Evolutionary conservation across 2,888 invertebrate genomes (phyloP), one percentile per base, ranked within the genome.

Genomic region (Prosopocoilus inquinatus): DNA sequence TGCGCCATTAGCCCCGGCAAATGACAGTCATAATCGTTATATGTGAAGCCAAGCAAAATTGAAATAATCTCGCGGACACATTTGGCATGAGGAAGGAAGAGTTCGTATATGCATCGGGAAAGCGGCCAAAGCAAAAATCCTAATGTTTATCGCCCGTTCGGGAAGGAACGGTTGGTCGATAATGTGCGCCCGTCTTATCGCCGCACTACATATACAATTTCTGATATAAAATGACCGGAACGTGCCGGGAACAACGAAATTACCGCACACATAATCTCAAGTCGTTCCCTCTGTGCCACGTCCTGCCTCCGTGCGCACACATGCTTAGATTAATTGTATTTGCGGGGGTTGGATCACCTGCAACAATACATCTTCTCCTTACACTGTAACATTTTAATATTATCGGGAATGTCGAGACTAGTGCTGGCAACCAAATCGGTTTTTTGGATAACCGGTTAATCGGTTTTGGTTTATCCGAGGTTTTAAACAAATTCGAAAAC

Each of bases 121-220:
- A 55, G 50, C 59, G 60, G 68, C 68, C 68, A 67, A 67, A 67
- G 64, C 62, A 66, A 67, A 67, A 68, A 68, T 67, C 67, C 64
- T 66, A 64, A 66, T 66, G 68, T 67, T 67, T 67, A 64, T 67
- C 67, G 67, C 68, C 63, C 60, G 66, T 65, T 64, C 60, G 59
- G 20, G 20, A 28, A 28, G 20, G 20, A 28, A 28, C 20, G 20
- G 20, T 28, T 28, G 20, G 20, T 28, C 20, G 20, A 28, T 28
- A 28, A 28, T 28, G 20, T 28, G 65, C 64, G 65, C 59, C 58
- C 68, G 65, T 67, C 66, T 67, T 66, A 38, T 38, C 13, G 11
- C 63, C 56, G 52, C 63, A 59, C 61, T 56, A 64, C 63, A 62
- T 58, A 62, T 60, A 60, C 43, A 57, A 45, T 64, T 66, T 65